Percentiles rank a stretch among this genome's conserved stretches.
These are phyloP conservation scores for Eucidaris tribuloides DNA, from an alignment of 35 echinoderm and acorn worm species.

Conservation along the genomic window DNA sequence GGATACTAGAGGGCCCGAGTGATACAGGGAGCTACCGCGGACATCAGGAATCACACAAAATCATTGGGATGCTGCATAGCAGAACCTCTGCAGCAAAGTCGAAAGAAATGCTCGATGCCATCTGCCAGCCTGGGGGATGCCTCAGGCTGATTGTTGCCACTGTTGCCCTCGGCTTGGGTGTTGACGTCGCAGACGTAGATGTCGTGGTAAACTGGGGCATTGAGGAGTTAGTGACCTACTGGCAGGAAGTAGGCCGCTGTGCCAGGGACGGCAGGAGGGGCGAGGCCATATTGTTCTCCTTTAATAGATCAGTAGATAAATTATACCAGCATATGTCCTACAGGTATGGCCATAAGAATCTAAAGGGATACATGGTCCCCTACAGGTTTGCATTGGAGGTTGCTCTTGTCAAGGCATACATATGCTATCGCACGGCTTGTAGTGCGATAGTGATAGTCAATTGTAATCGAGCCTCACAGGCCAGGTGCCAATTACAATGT, in stretches of 20 bases:
- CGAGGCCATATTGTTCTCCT: neutral
- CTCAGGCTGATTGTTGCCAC: constrained; percentile 1
- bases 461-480: no score
- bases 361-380: no score
- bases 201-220: constrained; percentile 24
- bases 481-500: no score
- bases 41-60: neutral
- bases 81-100: neutral
- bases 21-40: no score
- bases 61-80: neutral
- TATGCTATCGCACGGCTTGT: no score
- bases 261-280: constrained; percentile 17
- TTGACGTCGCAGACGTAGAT: neutral
- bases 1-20: no score
- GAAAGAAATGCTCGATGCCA: neutral
- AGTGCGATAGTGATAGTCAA: no score
- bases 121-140: neutral
- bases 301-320: neutral
- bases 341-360: no score
- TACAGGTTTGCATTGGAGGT: no score
- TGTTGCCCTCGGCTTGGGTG: constrained; percentile 22
- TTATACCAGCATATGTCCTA: no score
- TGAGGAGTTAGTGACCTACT: neutral
- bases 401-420: no score
- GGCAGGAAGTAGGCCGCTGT: constrained; percentile 40